Evolutionary conservation across 2,797 vertebrate species (phyloP).

Genomic region (Gallinago solitaria): DNA sequence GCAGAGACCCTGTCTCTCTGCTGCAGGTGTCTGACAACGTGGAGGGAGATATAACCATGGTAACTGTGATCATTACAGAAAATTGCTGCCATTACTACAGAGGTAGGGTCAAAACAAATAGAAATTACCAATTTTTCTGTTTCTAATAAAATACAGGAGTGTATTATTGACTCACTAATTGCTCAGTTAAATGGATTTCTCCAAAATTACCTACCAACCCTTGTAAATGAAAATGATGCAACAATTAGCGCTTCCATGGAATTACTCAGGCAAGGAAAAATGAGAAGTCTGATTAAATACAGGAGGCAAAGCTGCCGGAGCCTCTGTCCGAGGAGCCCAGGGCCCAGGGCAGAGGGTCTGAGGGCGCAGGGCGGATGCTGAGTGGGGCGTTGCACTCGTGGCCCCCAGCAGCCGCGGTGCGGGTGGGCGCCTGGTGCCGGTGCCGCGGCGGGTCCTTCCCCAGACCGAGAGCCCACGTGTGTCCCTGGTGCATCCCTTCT

Average conservation of each 20-base stretch:
- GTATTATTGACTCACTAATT: neutral
- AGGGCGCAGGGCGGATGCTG: neutral
- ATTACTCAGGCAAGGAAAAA: neutral
- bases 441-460: neutral
- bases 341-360: fast-evolving
- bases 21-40: neutral
- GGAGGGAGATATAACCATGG: constrained; percentile 21
- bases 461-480: neutral
- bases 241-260: neutral
- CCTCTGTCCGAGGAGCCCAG: fast-evolving
- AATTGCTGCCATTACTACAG: neutral
- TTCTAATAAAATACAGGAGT: neutral
- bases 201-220: neutral
- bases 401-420: neutral
- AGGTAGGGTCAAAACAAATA: constrained; percentile 36
- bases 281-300: neutral
- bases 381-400: neutral
- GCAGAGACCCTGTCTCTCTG: neutral
- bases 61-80: neutral
- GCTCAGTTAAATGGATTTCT: neutral
- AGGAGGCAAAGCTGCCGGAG: fast-evolving
- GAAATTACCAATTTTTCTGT: constrained; percentile 12
- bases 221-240: neutral
- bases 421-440: fast-evolving
- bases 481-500: fast-evolving